A percentile compares a stretch with the other conserved stretches of the same genome.
phyloP scores from a whole-genome alignment of 1,140 invertebrate genomes.

The Calycopis cecrops region DNA sequence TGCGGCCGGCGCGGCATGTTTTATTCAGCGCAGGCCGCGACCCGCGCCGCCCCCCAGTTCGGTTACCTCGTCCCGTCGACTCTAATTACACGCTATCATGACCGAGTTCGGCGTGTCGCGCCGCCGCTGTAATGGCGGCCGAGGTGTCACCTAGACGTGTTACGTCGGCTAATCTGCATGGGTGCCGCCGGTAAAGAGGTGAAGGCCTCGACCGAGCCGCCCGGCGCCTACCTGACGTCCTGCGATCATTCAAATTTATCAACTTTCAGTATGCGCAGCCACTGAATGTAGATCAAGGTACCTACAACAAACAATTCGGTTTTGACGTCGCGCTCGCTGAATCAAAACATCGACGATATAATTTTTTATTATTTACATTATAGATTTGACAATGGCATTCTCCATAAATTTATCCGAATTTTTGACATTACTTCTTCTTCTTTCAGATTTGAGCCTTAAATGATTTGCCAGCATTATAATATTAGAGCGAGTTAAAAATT shows the following conservation, averaged over 20 bases:
- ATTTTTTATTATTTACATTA: no score
- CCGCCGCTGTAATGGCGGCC: slow-evolving; percentile 36
- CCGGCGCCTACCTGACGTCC: slow-evolving; percentile 55
- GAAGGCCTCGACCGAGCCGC: slow-evolving; percentile 39
- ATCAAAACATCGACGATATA: no score
- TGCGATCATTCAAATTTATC: slow-evolving; percentile 27
- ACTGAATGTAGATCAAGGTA: slow-evolving; percentile 6
- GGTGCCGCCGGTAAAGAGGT: slow-evolving; percentile 44
- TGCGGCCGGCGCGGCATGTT: slow-evolving; percentile 46
- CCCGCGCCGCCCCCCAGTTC: slow-evolving; percentile 56
- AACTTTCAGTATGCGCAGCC: background rate
- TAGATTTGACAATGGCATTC: no score
- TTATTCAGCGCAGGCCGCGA: slow-evolving; percentile 58
- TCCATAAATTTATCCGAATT: no score
- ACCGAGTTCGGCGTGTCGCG: slow-evolving; percentile 49
- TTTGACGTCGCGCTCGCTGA: no score
- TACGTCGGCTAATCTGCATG: slow-evolving; percentile 12
- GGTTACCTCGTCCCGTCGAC: slow-evolving; percentile 46
- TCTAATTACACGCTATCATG: slow-evolving; percentile 55
- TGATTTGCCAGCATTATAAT: no score
- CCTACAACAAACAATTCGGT: background rate
- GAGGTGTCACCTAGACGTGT: slow-evolving; percentile 22
- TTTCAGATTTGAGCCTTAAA: no score
- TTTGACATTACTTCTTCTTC: no score
- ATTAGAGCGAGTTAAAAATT: no score